These are phyloP conservation scores for Agrotis clavis DNA, from an alignment of 2,888 invertebrate genomes.

Conservation along the genomic window DNA sequence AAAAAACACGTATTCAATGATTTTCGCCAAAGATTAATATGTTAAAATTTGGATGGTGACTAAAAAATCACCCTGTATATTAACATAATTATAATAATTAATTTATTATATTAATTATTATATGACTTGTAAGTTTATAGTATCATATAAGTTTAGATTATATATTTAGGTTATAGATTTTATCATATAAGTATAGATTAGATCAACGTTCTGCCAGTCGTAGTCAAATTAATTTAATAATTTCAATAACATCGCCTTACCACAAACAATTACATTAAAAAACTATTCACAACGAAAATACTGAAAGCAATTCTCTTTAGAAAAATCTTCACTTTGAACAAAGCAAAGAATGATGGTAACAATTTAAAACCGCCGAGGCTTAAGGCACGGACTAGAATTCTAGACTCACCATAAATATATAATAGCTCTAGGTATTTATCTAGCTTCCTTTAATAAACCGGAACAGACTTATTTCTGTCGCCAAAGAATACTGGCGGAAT, in stretches of 20 bases:
- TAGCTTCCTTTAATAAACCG: slow-evolving; percentile 61
- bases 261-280: slow-evolving; percentile 15
- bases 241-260: background rate
- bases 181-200: too few relatives aligned
- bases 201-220: too few relatives aligned
- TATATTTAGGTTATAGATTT: too few relatives aligned
- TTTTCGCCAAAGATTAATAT: too few relatives aligned
- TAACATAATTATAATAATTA: too few relatives aligned
- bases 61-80: too few relatives aligned
- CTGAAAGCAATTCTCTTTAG: slow-evolving; percentile 32
- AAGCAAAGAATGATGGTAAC: slow-evolving; percentile 60
- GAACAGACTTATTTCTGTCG: slow-evolving; percentile 61
- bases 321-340: slow-evolving; percentile 54
- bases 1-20: too few relatives aligned
- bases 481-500: slow-evolving; percentile 36
- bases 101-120: too few relatives aligned
- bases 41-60: too few relatives aligned
- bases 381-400: slow-evolving; percentile 34
- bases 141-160: too few relatives aligned
- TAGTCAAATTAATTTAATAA: too few relatives aligned
- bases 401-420: slow-evolving; percentile 42
- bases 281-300: slow-evolving; percentile 10
- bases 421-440: slow-evolving; percentile 62
- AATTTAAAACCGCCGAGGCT: slow-evolving; percentile 57
- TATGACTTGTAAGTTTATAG: too few relatives aligned